Percentiles rank a stretch among this genome's conserved stretches.
Evolutionary conservation across 2,888 invertebrate species (phyloP).

Genomic region (Nomada ferruginata): DNA sequence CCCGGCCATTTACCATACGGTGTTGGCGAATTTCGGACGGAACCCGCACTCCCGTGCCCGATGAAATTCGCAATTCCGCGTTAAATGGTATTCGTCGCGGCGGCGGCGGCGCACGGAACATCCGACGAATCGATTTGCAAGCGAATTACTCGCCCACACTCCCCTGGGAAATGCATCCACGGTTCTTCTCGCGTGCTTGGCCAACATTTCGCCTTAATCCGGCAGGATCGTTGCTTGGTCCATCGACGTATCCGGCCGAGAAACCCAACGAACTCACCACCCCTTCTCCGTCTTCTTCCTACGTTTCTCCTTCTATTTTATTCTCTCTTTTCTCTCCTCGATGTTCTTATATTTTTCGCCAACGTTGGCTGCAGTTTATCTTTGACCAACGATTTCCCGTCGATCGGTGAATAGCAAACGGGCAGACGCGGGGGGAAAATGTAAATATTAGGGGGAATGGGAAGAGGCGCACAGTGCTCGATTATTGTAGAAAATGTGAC

Average conservation of each 20-base stretch:
- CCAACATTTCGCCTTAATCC: background rate
- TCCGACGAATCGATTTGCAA: slow-evolving; percentile 39
- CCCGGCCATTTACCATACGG: slow-evolving; percentile 6
- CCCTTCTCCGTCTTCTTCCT: background rate
- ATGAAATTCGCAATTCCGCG: slow-evolving; percentile 44
- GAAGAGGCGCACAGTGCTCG: too few relatives aligned
- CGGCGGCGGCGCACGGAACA: slow-evolving; percentile 22
- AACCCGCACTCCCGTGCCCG: slow-evolving; percentile 17
- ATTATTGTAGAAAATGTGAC: too few relatives aligned
- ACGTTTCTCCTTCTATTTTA: slow-evolving; percentile 7
- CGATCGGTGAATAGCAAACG: too few relatives aligned
- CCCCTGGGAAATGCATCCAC: slow-evolving; percentile 20
- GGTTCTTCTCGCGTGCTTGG: slow-evolving; percentile 9
- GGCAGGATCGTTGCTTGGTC: slow-evolving; percentile 19
- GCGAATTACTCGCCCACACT: slow-evolving; percentile 12
- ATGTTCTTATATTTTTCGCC: too few relatives aligned
- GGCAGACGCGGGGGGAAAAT: too few relatives aligned
- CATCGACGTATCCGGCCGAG: slow-evolving; percentile 26
- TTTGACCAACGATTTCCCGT: too few relatives aligned
- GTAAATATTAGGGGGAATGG: too few relatives aligned
- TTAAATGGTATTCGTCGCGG: slow-evolving; percentile 37
- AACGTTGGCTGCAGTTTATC: too few relatives aligned
- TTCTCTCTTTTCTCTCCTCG: background rate
- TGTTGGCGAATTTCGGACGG: slow-evolving; percentile 25
- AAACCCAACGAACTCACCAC: background rate